Evolutionary conservation across 2,888 invertebrate genomes (phyloP), one percentile per base, ranked within the genome.

Genomic region (Diachrysia chrysitis): DNA sequence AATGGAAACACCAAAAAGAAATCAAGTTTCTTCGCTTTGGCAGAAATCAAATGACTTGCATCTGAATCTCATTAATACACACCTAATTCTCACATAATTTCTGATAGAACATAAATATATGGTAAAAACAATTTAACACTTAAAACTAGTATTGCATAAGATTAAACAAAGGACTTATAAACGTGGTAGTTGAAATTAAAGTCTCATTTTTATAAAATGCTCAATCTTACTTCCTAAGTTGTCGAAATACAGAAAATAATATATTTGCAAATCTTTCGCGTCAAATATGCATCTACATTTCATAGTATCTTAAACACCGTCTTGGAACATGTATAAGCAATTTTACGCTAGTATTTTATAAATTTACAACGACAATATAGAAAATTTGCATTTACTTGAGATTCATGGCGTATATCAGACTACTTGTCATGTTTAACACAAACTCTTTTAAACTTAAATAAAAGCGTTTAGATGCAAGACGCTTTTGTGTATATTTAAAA

Each of bases 101-200:
- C 69, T 77, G 78, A 89, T 86, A 89, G 90, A 91, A 90, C 87
- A 94, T 95, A 95, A 94, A 93, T 94, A 93, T 91, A 90, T 91
- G 90, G 91, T 92, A 92, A 93, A 94, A 95, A 94, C 92, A 94
- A 95, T 93, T 92, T 93, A 95, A 95, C 95, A 95, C 95, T 95
- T 95, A 95, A 82, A 92, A 85, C 95, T 95, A 95, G 90, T 95
- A 95, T 95, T 95, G 95, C 95, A 94, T 94, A 94, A 92, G 93
- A 93, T 92, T 89, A 93, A 90, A 91, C 90, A 88, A 93, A 87
- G 91, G 89, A 90, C 86, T 86, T 87, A 85, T 86, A 87, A 76
- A 81, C 73, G 71, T 76, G 84, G 85, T 87, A 85, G 84, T 88
- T 85, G 85, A 87, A 87, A 86, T 87, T 85, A 83, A 85, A 86